Conservation (phyloP, 2,797 vertebrate species). For the Phylloscopus collybita region DNA sequence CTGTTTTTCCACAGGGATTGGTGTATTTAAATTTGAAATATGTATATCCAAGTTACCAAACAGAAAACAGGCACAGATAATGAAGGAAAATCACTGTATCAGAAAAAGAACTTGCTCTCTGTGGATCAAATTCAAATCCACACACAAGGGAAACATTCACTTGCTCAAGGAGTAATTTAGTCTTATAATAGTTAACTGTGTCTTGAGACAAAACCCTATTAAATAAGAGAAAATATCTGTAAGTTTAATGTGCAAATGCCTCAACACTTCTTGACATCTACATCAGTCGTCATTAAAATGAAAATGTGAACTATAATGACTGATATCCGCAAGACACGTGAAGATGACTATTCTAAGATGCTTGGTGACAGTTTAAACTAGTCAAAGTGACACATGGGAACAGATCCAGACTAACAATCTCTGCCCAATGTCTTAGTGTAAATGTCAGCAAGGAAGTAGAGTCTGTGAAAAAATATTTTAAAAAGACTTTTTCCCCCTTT, state of each 20-base stretch:
- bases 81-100: constrained; percentile 62
- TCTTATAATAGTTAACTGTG: constrained; percentile 15
- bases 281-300: constrained; percentile 72
- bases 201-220: constrained; percentile 35
- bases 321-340: constrained; percentile 41
- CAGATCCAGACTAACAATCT: constrained; percentile 54
- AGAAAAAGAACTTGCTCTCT: constrained; percentile 36
- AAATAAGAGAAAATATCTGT: background rate
- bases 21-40: constrained; percentile 66
- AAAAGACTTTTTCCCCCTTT: background rate
- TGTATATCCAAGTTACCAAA: constrained; percentile 40
- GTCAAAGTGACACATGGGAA: constrained; percentile 63
- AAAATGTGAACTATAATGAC: constrained; percentile 68
- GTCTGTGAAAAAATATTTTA: constrained; percentile 45
- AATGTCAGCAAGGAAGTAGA: constrained; percentile 59
- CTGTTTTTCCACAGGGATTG: constrained; percentile 35
- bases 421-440: constrained; percentile 39
- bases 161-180: constrained; percentile 1
- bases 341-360: constrained; percentile 62
- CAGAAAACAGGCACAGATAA: constrained; percentile 44
- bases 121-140: constrained; percentile 42
- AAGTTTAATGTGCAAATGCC: constrained; percentile 19
- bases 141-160: background rate
- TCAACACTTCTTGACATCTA: constrained; percentile 58
- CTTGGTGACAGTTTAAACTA: constrained; percentile 52